A percentile compares a stretch with the other conserved stretches of the same genome.
Evolutionary conservation across 2,888 invertebrate genomes (phyloP).

Genomic region (Punctoribates punctum): DNA sequence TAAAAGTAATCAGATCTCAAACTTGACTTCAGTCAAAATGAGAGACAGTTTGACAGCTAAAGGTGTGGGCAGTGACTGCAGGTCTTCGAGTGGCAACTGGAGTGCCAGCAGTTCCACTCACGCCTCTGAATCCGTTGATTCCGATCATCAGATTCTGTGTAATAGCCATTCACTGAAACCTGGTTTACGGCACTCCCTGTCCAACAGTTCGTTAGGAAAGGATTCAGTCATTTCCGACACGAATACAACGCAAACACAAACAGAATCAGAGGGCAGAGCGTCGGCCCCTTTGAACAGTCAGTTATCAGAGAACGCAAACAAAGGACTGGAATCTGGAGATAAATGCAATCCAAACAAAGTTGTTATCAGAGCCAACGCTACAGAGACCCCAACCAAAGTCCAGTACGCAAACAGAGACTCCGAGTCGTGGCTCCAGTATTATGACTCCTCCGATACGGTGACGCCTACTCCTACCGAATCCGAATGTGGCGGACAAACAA

Average conservation of each 20-base stretch:
- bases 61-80: slow-evolving; percentile 52
- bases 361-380: slow-evolving; percentile 21
- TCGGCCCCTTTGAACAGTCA: neutral
- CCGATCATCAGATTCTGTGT: slow-evolving; percentile 53
- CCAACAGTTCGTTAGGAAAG: slow-evolving; percentile 53
- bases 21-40: slow-evolving; percentile 65
- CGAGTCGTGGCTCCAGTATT: slow-evolving; percentile 43
- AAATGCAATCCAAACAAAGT: neutral
- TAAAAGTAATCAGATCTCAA: slow-evolving; percentile 46
- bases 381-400: slow-evolving; percentile 8
- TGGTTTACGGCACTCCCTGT: slow-evolving; percentile 44
- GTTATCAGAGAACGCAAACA: neutral
- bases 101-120: slow-evolving; percentile 69
- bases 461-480: slow-evolving; percentile 37
- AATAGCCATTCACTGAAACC: slow-evolving; percentile 55
- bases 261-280: neutral
- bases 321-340: neutral
- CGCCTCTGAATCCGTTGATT: slow-evolving; percentile 58
- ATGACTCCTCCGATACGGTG: slow-evolving; percentile 23
- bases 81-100: slow-evolving; percentile 92
- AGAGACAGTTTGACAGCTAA: slow-evolving; percentile 57
- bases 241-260: slow-evolving; percentile 21
- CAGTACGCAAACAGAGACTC: slow-evolving; percentile 42
- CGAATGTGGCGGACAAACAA: neutral
- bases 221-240: slow-evolving; percentile 52